Conservation (phyloP, 2,113 vertebrate species). For the Mirza zaza region DNA sequence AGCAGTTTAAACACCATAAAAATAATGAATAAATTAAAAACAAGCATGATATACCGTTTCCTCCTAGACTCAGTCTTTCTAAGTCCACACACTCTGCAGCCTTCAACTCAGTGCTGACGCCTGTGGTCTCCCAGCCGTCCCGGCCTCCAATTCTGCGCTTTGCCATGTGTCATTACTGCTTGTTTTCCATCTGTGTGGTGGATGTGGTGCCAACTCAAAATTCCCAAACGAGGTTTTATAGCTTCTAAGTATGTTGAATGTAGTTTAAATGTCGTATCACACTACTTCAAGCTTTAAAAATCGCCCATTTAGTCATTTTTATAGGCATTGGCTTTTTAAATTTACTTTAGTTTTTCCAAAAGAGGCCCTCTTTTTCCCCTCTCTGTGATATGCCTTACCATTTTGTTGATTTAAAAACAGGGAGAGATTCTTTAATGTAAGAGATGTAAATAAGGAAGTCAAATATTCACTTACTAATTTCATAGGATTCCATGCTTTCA, state of each 20-base stretch:
- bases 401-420: neutral
- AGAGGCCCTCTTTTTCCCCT: neutral
- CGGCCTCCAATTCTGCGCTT: neutral
- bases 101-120: neutral
- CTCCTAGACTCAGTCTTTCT: neutral
- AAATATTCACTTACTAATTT: slow-evolving; percentile 83
- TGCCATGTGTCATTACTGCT: neutral
- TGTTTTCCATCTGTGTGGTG: slow-evolving; percentile 50
- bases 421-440: neutral
- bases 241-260: neutral
- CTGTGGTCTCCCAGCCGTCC: neutral
- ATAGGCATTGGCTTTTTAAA: neutral
- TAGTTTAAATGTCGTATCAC: neutral
- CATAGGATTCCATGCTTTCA: slow-evolving; percentile 87
- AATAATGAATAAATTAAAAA: neutral
- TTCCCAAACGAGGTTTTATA: slow-evolving; percentile 42
- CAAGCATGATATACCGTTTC: neutral
- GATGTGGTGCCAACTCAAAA: neutral
- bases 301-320: neutral
- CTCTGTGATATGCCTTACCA: neutral
- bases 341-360: slow-evolving; percentile 18
- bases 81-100: neutral
- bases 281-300: neutral
- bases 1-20: neutral
- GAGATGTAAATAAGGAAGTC: slow-evolving; percentile 56